Base-by-base conservation (phyloP, 2,888 invertebrate genomes). In the Venusia cambrica region DNA sequence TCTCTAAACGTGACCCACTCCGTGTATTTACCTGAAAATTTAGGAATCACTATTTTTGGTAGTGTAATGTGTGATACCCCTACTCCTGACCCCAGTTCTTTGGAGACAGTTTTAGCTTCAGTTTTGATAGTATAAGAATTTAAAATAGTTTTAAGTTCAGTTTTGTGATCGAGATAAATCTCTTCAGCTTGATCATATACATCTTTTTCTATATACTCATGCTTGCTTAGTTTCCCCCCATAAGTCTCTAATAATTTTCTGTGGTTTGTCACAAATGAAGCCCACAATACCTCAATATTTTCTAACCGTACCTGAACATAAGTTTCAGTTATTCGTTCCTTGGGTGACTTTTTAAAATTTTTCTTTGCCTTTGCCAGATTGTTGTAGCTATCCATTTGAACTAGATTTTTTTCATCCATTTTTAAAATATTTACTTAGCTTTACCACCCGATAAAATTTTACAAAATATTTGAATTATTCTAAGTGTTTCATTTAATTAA, bases 341-440 rank as follows among this genome's bases (percentile, higher is more conserved):
- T 37, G 0, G 30, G 30, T 1, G 30, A 26, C 24, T 35, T 35
- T 4, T 35, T 35, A 18, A 18, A 35, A 14, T 35, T 28, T 3
- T 5, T 5, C 10, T 5, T 15, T 3, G 35, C 35, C 10, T 35
- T 18, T 28, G 11, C 11, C n/a, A 17, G n/a, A n/a, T n/a, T n/a
- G n/a, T n/a, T n/a, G n/a, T 27, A 27, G 10, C 5, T 10, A 10
- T 26, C 16, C 15, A 15, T 26, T 16, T 26, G 25, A 2, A 26
- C 5, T 2, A 26, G 1, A 15, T 16, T 16, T 9, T 16, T 15
- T 9, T 26, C 9, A 1, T 26, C 25, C 25, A 26, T 26, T 3
- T 22, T 22, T 2, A n/a, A n/a, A n/a, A n/a, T n/a, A n/a, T n/a
- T n/a, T n/a, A n/a, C n/a, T n/a, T n/a, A n/a, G n/a, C n/a, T n/a